These are phyloP conservation scores for Phalacrocorax pelagicus DNA, from an alignment of 2,113 vertebrate genomes.

Conservation along the genomic window DNA sequence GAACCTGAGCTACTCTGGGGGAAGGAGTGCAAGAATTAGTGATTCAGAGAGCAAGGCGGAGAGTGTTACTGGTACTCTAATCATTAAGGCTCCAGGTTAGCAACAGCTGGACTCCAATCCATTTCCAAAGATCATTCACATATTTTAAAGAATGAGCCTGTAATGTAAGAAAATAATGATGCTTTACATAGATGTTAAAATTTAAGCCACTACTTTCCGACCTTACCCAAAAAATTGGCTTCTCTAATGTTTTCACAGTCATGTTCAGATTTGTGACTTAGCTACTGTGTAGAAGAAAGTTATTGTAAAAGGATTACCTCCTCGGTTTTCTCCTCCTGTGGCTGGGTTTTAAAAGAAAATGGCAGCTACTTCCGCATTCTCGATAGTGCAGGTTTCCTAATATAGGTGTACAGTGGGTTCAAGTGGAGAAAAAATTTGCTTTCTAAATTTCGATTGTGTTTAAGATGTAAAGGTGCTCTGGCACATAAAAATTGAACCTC, in stretches of 20 bases:
- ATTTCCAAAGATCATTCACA: neutral
- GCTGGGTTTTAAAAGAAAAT: neutral
- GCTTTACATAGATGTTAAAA: neutral
- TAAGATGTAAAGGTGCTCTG: neutral
- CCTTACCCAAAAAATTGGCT: neutral
- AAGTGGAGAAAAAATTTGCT: neutral
- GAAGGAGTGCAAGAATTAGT: neutral
- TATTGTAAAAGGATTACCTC: neutral
- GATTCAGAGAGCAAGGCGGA: neutral
- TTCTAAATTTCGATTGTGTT: neutral
- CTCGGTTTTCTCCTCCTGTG: neutral
- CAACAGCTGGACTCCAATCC: neutral
- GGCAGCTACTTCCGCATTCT: neutral
- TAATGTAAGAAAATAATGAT: neutral
- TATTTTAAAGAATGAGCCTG: neutral
- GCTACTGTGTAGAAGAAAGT: neutral
- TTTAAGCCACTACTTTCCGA: neutral
- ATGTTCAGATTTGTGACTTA: neutral
- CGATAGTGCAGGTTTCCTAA: neutral
- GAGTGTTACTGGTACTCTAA: neutral
- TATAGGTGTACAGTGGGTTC: neutral
- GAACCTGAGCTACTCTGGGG: neutral
- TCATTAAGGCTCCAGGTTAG: neutral
- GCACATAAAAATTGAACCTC: neutral
- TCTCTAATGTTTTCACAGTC: neutral